Conservation (phyloP, 1,140 invertebrate species). For the Brachystomella parvula region DNA sequence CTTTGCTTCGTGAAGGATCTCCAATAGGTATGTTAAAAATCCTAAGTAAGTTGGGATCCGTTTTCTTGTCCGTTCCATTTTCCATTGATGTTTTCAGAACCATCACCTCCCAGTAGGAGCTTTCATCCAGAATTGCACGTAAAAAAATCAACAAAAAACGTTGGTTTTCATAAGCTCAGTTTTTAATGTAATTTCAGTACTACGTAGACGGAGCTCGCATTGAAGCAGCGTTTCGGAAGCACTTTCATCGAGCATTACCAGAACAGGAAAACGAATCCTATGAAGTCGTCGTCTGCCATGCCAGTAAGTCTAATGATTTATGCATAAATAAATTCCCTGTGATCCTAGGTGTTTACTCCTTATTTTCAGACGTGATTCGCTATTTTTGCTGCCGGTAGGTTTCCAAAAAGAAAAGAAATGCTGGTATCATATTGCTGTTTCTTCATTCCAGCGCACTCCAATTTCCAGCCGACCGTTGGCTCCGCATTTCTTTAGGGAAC, state of each 20-base stretch:
- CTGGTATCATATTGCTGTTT: background rate
- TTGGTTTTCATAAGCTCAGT: background rate
- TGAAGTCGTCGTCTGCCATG: constrained; percentile 93
- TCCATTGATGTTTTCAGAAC: constrained; percentile 47
- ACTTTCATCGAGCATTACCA: constrained; percentile 80
- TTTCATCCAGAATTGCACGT: constrained; percentile 78
- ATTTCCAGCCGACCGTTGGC: background rate
- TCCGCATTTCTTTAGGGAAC: background rate
- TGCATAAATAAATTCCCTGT: background rate
- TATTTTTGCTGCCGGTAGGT: constrained; percentile 90
- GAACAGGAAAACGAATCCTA: constrained; percentile 74
- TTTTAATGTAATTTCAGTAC: constrained; percentile 57
- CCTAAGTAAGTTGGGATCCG: background rate
- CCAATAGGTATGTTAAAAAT: constrained; percentile 48
- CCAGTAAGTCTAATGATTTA: constrained; percentile 46
- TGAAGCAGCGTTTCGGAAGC: constrained; percentile 89
- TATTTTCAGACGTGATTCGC: constrained; percentile 69
- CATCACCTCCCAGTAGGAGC: constrained; percentile 73
- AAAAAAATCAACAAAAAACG: constrained; percentile 40
- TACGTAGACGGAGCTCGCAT: constrained; percentile 88
- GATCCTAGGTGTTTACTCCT: background rate
- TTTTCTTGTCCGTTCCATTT: background rate
- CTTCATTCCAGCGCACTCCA: background rate
- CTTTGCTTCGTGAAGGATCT: constrained; percentile 78
- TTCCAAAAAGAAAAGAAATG: background rate